Evolutionary conservation across 2,888 invertebrate species (phyloP).

Genomic region (Calephelis perditalis): DNA sequence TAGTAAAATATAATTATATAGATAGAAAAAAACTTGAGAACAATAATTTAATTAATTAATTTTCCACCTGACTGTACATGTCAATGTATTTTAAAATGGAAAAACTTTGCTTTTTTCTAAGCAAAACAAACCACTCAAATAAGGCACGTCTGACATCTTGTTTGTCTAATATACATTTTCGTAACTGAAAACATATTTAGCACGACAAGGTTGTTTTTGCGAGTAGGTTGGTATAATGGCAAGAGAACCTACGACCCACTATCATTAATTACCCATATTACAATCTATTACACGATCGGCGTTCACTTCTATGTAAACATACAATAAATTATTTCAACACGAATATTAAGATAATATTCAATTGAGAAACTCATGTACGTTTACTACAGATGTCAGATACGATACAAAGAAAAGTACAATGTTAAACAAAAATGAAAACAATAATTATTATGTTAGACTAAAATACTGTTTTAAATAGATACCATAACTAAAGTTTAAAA

Average conservation of each 20-base stretch:
- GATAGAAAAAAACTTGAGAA: too few relatives aligned
- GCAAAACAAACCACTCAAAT: not conserved
- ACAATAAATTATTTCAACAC: not conserved
- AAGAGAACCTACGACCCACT: slow-evolving; percentile 19
- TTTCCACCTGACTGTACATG: not conserved
- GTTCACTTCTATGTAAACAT: slow-evolving; percentile 10
- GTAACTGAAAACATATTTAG: slow-evolving; percentile 19
- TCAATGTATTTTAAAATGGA: not conserved
- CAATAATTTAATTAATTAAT: too few relatives aligned
- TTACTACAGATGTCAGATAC: too few relatives aligned
- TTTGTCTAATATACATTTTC: slow-evolving; percentile 15
- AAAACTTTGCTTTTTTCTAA: not conserved
- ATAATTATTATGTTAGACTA: too few relatives aligned
- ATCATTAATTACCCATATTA: slow-evolving; percentile 18
- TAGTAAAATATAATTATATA: too few relatives aligned
- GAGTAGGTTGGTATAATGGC: slow-evolving; percentile 21
- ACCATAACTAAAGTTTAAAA: too few relatives aligned
- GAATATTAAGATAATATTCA: slow-evolving; percentile 13
- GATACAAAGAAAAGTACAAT: too few relatives aligned
- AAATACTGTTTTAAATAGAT: too few relatives aligned
- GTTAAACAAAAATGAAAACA: too few relatives aligned
- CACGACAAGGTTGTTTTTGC: slow-evolving; percentile 16
- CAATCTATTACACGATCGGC: slow-evolving; percentile 14
- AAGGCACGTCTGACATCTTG: not conserved
- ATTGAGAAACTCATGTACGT: not conserved